phyloP scores from a whole-genome alignment of 2,113 vertebrate species.

The Enhydra lutris region DNA sequence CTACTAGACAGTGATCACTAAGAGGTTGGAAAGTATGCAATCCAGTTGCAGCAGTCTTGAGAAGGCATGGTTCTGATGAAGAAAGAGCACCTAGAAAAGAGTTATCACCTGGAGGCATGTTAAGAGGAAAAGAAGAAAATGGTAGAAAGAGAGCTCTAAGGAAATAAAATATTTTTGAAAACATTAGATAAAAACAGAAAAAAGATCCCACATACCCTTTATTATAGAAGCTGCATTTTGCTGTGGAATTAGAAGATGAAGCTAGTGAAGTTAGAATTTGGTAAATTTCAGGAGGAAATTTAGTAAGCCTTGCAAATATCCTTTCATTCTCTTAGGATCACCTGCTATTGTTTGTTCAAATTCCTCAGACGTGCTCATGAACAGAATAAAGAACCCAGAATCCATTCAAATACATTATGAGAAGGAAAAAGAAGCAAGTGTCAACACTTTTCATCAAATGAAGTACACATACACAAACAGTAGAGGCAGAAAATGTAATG shows the following conservation, averaged over 20 bases:
- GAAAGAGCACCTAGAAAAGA: not conserved
- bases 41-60: not conserved
- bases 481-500: not conserved
- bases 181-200: not conserved
- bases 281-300: not conserved
- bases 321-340: not conserved
- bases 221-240: not conserved
- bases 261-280: constrained; percentile 13
- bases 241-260: constrained; percentile 36
- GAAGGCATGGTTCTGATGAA: not conserved
- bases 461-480: not conserved
- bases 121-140: not conserved
- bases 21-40: not conserved
- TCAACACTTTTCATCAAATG: not conserved
- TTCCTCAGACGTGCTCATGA: not conserved
- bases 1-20: not conserved
- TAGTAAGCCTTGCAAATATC: not conserved
- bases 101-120: not conserved
- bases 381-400: not conserved
- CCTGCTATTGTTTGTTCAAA: not conserved
- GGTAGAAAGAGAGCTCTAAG: not conserved
- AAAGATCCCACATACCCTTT: not conserved
- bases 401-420: not conserved
- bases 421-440: not conserved
- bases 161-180: not conserved